Evolutionary conservation across 2,888 invertebrate genomes (phyloP), one percentile per base, ranked within the genome.

Genomic region (Dioctria linearis): DNA sequence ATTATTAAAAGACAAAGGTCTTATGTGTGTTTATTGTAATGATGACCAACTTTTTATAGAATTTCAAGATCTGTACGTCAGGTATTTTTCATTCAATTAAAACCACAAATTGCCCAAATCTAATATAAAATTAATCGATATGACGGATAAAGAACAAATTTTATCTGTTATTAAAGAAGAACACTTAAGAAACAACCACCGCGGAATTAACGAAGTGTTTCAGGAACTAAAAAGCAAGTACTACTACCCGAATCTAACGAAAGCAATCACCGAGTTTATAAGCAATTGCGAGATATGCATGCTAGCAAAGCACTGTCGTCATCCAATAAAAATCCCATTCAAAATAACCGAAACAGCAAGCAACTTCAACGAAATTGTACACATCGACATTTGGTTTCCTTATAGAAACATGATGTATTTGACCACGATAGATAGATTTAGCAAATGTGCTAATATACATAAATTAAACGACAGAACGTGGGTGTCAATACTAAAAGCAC

Each of bases 311-410:
- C 83, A 83, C 59, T 83, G 84, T 78, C 42, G 83, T 37, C 80
- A 83, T 42, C 84, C 84, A 9, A 65, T 80, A 59, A 76, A 82
- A 59, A 76, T 80, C 4, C 78, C 79, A 59, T 83, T 83, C 9
- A 80, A 83, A 49, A 37, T 85, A 0, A 84, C 84, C 4, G 80
- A 82, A 67, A 82, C 82, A 40, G 42, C 83, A 42, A 80, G 49
- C 3, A 82, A 82, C 82, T 84, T 84, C 13, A 83, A 84, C 59
- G 83, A 84, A 59, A 80, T 82, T 39, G 76, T 84, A 66, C 83
- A 83, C 65, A 61, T 84, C 6, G 83, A 83, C 2, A 80, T 76
- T 37, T 79, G 57, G 40, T 49, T 75, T n/a, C 11, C 65, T 1
- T 63, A 25, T 13, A 61, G 71, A 13, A 73, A 73, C 13, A 49